phyloP scores from a whole-genome alignment of 2,113 vertebrate genomes.

The Mesoclemmys tuberculata region DNA sequence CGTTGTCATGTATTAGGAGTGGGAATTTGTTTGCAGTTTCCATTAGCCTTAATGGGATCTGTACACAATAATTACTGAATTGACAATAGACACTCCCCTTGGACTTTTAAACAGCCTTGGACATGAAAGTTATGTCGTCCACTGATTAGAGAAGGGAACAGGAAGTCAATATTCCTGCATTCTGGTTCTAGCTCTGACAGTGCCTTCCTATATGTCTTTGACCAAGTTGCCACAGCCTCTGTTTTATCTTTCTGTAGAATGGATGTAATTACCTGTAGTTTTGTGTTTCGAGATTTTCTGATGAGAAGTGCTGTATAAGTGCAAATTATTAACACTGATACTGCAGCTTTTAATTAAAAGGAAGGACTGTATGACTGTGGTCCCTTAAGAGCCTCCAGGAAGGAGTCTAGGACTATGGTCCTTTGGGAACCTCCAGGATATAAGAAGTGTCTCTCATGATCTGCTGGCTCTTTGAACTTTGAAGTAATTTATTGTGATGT shows the following conservation, averaged over 20 bases:
- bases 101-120: neutral
- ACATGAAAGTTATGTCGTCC: neutral
- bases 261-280: neutral
- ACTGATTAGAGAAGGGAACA: neutral
- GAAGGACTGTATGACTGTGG: neutral
- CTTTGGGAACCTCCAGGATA: neutral
- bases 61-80: neutral
- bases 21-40: neutral
- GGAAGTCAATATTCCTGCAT: neutral
- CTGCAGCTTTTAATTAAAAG: neutral
- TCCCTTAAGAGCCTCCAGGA: neutral
- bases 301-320: neutral
- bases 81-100: neutral
- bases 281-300: neutral
- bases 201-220: neutral
- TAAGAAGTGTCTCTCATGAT: neutral
- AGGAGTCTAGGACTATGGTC: neutral
- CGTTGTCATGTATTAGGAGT: neutral
- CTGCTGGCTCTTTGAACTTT: slow-evolving; percentile 20
- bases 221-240: neutral
- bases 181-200: neutral
- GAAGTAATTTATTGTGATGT: slow-evolving; percentile 59
- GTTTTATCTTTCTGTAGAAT: accelerated
- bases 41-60: neutral
- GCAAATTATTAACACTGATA: neutral